Evolutionary conservation across 2,113 vertebrate species (phyloP).

Genomic region (Hippoglossus stenolepis): DNA sequence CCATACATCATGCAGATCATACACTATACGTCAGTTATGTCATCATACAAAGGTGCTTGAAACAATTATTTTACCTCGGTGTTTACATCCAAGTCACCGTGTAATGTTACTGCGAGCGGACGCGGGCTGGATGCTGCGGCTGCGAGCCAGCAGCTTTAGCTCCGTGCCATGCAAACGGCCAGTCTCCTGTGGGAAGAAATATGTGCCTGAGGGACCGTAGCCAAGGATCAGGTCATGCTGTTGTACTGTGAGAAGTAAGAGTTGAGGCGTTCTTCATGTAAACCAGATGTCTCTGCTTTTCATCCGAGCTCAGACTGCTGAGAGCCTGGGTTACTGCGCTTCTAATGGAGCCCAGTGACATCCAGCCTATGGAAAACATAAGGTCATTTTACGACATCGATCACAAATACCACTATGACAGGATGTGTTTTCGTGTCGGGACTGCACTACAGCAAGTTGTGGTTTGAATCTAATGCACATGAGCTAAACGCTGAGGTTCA

Average conservation of each 20-base stretch:
- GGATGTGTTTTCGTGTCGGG: neutral
- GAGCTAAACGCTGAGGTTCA: neutral
- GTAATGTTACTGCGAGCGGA: conserved; percentile 12
- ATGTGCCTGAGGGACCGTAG: conserved; percentile 73
- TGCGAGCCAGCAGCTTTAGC: conserved; percentile 45
- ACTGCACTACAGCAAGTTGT: neutral
- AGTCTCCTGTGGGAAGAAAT: conserved; percentile 76
- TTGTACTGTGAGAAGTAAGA: conserved; percentile 76
- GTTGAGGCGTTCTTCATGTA: conserved; percentile 77
- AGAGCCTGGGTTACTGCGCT: conserved; percentile 41
- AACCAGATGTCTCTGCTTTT: conserved; percentile 82
- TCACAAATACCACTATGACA: conserved; percentile 26
- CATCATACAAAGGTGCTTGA: conserved; percentile 22
- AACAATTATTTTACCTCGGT: conserved; percentile 6
- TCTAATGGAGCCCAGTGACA: conserved; percentile 27
- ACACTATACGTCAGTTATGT: neutral
- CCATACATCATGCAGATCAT: conserved; percentile 22
- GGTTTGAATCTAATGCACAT: neutral
- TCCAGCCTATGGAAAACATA: conserved; percentile 51
- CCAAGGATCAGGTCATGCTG: conserved; percentile 80
- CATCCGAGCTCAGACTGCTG: conserved; percentile 57
- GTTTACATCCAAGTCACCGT: conserved; percentile 15
- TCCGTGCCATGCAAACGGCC: conserved; percentile 63
- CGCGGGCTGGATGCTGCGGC: conserved; percentile 35
- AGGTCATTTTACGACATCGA: neutral